A percentile compares a stretch with the other conserved stretches of the same genome.
These are phyloP conservation scores for Diadumene lineata DNA, from an alignment of 92 coral and sea anemone species.

Conservation along the genomic window DNA sequence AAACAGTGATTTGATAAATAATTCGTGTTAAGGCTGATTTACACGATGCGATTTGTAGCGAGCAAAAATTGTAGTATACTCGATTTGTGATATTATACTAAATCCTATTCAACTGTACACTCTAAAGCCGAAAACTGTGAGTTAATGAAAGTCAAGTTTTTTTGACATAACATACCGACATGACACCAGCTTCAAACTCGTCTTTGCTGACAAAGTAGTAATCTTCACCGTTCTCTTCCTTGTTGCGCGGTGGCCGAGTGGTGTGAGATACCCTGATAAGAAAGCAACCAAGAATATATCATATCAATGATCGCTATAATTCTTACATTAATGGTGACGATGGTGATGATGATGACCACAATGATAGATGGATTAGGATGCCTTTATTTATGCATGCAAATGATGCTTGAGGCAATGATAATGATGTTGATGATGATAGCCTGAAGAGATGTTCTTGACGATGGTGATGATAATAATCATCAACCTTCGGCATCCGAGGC, in stretches of 20 bases:
- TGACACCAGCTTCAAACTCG: conserved; percentile 88
- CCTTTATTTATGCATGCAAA: too few relatives aligned
- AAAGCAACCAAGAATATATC: neutral
- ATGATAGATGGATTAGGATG: too few relatives aligned
- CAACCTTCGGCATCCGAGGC: too few relatives aligned
- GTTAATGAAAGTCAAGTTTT: too few relatives aligned
- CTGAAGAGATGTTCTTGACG: too few relatives aligned
- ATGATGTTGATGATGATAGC: too few relatives aligned
- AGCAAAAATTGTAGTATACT: neutral
- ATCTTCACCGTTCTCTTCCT: conserved; percentile 82
- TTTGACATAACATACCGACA: conserved; percentile 55
- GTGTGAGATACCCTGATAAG: conserved; percentile 71
- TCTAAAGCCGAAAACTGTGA: too few relatives aligned
- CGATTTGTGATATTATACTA: neutral
- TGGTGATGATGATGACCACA: too few relatives aligned
- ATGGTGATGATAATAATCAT: too few relatives aligned
- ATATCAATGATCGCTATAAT: neutral
- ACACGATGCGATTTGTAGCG: neutral
- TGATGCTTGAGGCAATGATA: too few relatives aligned
- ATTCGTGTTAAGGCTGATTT: neutral
- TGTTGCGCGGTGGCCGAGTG: conserved; percentile 78
- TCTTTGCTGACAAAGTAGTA: conserved; percentile 85
- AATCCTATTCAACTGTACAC: too few relatives aligned
- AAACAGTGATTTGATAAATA: neutral
- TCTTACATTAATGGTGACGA: too few relatives aligned